Conservation (phyloP, 2,797 vertebrate species). For the Buphagus erythrorhynchus region DNA sequence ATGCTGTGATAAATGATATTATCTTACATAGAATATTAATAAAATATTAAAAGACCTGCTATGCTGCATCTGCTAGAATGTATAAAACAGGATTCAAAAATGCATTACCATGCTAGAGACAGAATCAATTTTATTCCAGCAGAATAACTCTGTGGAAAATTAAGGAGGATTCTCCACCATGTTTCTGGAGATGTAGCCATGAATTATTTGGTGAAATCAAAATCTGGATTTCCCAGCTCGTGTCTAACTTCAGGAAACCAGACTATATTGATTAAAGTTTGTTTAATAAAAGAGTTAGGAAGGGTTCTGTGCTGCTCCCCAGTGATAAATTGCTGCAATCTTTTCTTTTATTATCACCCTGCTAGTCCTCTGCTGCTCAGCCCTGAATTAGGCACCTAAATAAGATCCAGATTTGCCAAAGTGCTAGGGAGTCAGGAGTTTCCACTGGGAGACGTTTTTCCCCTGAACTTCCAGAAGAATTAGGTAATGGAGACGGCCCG, state of each 20-base stretch:
- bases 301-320: not conserved
- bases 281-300: not conserved
- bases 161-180: not conserved
- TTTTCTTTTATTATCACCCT: constrained; percentile 59
- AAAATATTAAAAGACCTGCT: not conserved
- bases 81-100: not conserved
- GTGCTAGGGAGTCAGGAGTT: constrained; percentile 11
- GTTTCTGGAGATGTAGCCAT: not conserved
- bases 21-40: not conserved
- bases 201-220: not conserved
- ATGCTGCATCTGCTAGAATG: not conserved
- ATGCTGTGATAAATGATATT: not conserved
- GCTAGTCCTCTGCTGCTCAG: constrained; percentile 4
- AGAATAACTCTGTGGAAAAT: not conserved
- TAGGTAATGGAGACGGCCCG: not conserved
- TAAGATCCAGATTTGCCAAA: constrained; percentile 60
- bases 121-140: not conserved
- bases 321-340: constrained; percentile 27
- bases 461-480: constrained; percentile 46
- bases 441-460: not conserved
- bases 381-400: constrained; percentile 28
- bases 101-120: not conserved
- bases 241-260: not conserved
- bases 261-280: not conserved
- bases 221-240: not conserved